Base-by-base conservation (phyloP, 2,113 vertebrate genomes). In the Toxostoma redivivum region DNA sequence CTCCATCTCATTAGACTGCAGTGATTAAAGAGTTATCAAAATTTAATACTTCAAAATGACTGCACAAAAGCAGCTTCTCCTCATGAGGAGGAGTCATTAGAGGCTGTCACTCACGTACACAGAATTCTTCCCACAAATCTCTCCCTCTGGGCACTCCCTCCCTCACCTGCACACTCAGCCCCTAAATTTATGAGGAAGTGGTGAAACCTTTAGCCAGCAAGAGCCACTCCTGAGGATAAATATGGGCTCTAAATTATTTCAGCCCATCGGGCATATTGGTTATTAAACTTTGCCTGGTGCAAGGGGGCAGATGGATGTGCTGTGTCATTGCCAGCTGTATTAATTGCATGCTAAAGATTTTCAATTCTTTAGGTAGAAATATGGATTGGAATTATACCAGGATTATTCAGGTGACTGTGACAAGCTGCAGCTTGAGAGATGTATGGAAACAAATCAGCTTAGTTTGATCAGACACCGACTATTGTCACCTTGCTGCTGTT, bases 1-100 rank as follows among this genome's bases (percentile, higher is more conserved):
- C 96, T 97, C 85, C 79, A 30, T 60, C 96, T 96, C 96, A 97
- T 97, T 95, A 96, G 95, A 56, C 56, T 76, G 71, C 58, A n/a
- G 92, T 97, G 96, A 97, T 97, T 95, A 96, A 97, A 58, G 97
- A 96, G 88, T 96, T 96, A 97, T 97, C 96, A 96, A 96, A 96
- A 95, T 94, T 95, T 96, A 92, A 97, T 95, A 12, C 81, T 53
- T 97, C 94, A 95, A 85, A 96, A 95, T 58, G 91, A 92, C 92
- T 88, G 73, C 71, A 96, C 92, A 91, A 95, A 91, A 74, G 92
- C 86, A 87, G 35, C 86, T 83, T 87, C 72, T 93, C 61, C 66
- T 51, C 56, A 25, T 1, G 35, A 57, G 86, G 18, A 73, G 66
- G 42, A 2, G 8, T 44, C 83, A 33, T 83, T 67, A 88, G 61